Evolutionary conservation across 1,140 invertebrate species (phyloP), one percentile per base, ranked within the genome.

Genomic region (Coenobita brevimanus): DNA sequence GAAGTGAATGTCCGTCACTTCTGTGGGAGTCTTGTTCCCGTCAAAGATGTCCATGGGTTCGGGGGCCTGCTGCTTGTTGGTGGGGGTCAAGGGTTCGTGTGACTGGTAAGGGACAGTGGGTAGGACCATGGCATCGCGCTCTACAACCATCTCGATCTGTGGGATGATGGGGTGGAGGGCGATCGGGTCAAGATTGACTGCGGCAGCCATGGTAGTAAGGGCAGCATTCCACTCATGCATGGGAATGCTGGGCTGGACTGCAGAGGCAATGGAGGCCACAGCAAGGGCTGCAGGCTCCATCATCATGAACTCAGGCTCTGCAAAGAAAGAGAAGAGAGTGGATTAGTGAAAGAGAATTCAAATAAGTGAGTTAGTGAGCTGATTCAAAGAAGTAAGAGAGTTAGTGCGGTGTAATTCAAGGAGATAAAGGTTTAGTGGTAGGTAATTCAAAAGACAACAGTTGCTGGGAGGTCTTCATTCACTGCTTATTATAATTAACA

Each of bases 1-100:
- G 75, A 86, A 86, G 83, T 86, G 83, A n/a, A 87, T 80, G n/a
- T 87, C 84, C 60, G 75, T 80, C 8, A 87, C 38, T 21, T 87
- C 84, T 38, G 75, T 87, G 38, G 84, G 84, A 10, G 84, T 87
- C 24, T 87, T 64, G 30, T 87, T 79, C 13, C 54, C 71, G 21
- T 87, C 84, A 38, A 84, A 84, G 54, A 87, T 71, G 27, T 87
- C 84, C 84, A 87, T 87, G 24, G 84, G 76, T 24, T 36, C 36
- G 54, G 84, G 27, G 27, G 75, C 6, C 43, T 79, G 84, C n/a
- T 87, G 75, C 54, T 87, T 87, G 43, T 79, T 87, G 38, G 84
- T 79, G 27, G 84, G 75, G 41, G 84, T 79, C 13, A 64, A 36
- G 8, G 75, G 76, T 17, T 79, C 62, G 21, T 78, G 83, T 33